Conservation (phyloP, 1,140 invertebrate genomes). For the Pantala flavescens region DNA sequence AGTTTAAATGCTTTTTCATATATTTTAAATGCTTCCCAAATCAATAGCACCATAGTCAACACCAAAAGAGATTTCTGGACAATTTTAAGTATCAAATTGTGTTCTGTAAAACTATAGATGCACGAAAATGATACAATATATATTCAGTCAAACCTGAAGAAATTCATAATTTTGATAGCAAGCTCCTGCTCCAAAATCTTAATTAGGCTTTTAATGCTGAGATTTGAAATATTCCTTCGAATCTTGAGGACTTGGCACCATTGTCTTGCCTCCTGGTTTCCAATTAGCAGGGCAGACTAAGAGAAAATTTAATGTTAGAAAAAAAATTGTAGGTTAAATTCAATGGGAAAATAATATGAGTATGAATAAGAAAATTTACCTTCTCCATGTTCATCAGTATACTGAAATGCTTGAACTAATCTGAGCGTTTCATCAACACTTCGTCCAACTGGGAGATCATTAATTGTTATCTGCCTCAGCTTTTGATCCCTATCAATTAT, state of each 20-base stretch:
- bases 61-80: too few species aligned
- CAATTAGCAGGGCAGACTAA: slow-evolving; percentile 39
- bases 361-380: slow-evolving; percentile 17
- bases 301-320: slow-evolving; percentile 6
- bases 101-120: too few species aligned
- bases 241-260: slow-evolving; percentile 35
- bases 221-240: slow-evolving; percentile 33
- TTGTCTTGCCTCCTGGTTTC: slow-evolving; percentile 37
- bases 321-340: background rate
- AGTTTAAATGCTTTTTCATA: too few species aligned
- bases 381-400: slow-evolving; percentile 52
- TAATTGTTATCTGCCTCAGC: slow-evolving; percentile 58
- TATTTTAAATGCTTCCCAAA: too few species aligned
- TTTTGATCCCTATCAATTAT: slow-evolving; percentile 55
- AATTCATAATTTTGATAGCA: too few species aligned
- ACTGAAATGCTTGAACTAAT: slow-evolving; percentile 59
- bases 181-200: too few species aligned
- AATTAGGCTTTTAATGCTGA: background rate
- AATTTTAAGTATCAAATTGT: too few species aligned
- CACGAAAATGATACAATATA: too few species aligned
- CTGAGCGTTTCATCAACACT: slow-evolving; percentile 57
- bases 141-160: too few species aligned
- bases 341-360: background rate
- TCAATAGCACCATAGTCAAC: too few species aligned
- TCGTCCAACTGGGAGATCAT: slow-evolving; percentile 57